Base-by-base conservation (phyloP, 1,140 invertebrate species). In the Drosophila virilis region DNA sequence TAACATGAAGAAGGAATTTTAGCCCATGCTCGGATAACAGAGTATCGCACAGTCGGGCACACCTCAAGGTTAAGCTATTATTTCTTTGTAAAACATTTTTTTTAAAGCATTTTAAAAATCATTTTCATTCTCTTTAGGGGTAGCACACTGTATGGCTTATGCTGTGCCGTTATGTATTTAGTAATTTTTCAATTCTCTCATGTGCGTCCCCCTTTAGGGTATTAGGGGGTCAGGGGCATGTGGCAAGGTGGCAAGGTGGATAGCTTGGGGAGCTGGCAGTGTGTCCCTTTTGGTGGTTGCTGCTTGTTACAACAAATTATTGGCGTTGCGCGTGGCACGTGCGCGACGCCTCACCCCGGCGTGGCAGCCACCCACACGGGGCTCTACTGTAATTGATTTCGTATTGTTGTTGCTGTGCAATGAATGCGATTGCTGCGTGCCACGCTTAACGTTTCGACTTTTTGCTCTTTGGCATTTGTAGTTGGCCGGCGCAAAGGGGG, bases 291-390 rank as follows among this genome's bases (percentile, higher is more conserved):
- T 35, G 59, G 59, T 62, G 54, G 65, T 79, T 72, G 74, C 71
- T 76, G 64, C 69, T 88, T 88, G 83, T 88, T 88, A 79, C 79
- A 77, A 88, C 83, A 88, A 88, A 88, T 88, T 88, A 88, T 88
- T 74, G 83, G 73, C 79, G 61, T 70, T 79, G 68, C 77, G 83
- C 77, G 55, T 43, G 73, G 79, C 83, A 88, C 84, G 83, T 88
- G 83, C 73, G 37, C 72, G 52, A 78, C 82, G 69, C 64, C 64
- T 55, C 69, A 32, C 22, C 17, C 48, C 35, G 7, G 35, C 9
- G n/a, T 6, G 3, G 4, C 13, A 52, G 13, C 35, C 50, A 55
- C 51, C 58, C 42, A 45, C 60, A 70, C 58, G 66, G 61, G 73
- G 79, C 70, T 77, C 82, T 80, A 77, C 72, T 86, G 83, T 86